Percentiles rank a stretch among this genome's conserved stretches.
Evolutionary conservation across 1,140 invertebrate species (phyloP).

Genomic region (Zaprionus inermis): DNA sequence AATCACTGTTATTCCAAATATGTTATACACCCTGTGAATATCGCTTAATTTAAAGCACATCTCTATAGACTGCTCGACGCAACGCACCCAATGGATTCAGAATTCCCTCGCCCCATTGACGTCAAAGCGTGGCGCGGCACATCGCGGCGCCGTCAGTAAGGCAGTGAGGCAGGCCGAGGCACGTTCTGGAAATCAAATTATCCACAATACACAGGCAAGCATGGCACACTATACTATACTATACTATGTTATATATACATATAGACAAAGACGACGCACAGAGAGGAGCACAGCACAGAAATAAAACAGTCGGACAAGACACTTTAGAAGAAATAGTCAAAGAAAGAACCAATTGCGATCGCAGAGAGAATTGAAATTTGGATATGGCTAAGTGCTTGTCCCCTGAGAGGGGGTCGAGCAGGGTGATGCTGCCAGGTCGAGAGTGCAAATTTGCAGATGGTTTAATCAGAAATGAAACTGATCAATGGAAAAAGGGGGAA

Average conservation of each 20-base stretch:
- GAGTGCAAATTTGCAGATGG: conserved; percentile 70
- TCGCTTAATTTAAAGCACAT: neutral
- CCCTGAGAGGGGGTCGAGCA: conserved; percentile 5
- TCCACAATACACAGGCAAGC: conserved; percentile 25
- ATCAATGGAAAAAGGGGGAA: conserved; percentile 21
- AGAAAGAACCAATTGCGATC: conserved; percentile 36
- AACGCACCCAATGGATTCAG: conserved; percentile 6
- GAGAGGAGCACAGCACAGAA: conserved; percentile 8
- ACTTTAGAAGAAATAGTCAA: conserved; percentile 37
- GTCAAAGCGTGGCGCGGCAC: conserved; percentile 45
- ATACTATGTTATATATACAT: conserved; percentile 23
- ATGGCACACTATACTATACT: neutral
- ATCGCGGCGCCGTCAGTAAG: conserved; percentile 57
- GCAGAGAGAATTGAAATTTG: conserved; percentile 12
- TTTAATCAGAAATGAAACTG: conserved; percentile 26
- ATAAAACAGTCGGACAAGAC: conserved; percentile 28
- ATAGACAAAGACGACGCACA: conserved; percentile 45
- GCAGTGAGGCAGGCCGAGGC: conserved; percentile 57
- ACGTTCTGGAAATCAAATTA: conserved; percentile 78
- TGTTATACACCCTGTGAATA: neutral
- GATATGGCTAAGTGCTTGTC: conserved; percentile 22
- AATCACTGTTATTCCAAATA: neutral
- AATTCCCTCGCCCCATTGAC: conserved; percentile 57
- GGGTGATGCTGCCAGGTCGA: conserved; percentile 55
- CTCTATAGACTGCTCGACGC: neutral